These are phyloP conservation scores for Cryptomyrus ogoouensis DNA, from an alignment of 2,113 vertebrate species.

Conservation along the genomic window DNA sequence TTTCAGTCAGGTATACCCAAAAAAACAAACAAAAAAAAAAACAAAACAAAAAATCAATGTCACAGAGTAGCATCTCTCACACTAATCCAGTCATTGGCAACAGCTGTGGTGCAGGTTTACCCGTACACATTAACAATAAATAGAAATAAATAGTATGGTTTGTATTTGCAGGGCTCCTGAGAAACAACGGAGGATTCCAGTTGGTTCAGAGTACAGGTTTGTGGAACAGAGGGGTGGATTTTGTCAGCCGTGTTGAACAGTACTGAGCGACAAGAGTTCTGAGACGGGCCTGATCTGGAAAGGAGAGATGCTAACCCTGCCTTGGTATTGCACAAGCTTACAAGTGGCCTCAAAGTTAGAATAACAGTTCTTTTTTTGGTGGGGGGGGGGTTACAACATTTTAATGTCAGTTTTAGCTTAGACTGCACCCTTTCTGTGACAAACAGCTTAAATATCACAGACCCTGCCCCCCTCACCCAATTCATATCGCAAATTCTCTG, in stretches of 20 bases:
- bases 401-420: not conserved
- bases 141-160: slow-evolving; percentile 32
- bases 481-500: slow-evolving; percentile 14
- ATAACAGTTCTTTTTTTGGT: not conserved
- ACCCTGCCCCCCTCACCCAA: slow-evolving; percentile 22
- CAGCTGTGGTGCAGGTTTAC: slow-evolving; percentile 10
- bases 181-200: slow-evolving; percentile 31
- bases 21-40: not conserved
- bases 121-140: slow-evolving; percentile 27
- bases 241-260: not conserved
- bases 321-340: slow-evolving; percentile 10
- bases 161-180: slow-evolving; percentile 31
- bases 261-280: not conserved
- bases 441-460: not conserved
- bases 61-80: not conserved
- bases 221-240: not conserved
- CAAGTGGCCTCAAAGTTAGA: not conserved
- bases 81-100: slow-evolving; percentile 11
- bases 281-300: not conserved
- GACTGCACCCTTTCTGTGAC: not conserved
- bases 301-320: not conserved
- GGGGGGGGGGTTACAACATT: not conserved
- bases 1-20: not conserved
- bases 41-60: not conserved
- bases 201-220: slow-evolving; percentile 30